These are phyloP conservation scores for Formica aserva DNA, from an alignment of 2,888 invertebrate genomes.

Conservation along the genomic window DNA sequence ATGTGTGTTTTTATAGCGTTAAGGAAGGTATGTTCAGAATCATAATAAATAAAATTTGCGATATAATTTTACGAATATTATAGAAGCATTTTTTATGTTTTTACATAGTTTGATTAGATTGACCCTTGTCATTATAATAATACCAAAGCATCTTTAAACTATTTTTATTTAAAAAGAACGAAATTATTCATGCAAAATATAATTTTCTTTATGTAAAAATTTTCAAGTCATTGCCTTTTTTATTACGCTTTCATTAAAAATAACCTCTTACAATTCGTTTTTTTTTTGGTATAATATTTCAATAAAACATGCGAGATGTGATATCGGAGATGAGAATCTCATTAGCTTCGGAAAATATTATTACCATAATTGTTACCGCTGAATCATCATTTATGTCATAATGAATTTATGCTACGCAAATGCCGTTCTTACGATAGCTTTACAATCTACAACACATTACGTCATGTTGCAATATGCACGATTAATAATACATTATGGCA, in stretches of 20 bases:
- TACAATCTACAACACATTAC: not conserved
- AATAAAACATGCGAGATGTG: not conserved
- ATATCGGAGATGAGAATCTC: not conserved
- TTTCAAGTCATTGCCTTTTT: not conserved
- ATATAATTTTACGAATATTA: not conserved
- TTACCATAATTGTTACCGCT: not conserved
- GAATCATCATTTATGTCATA: not conserved
- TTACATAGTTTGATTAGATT: not conserved
- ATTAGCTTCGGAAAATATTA: not conserved
- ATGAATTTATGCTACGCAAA: not conserved
- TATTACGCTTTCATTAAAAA: not conserved
- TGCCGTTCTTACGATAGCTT: not conserved
- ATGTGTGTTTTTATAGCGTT: not conserved
- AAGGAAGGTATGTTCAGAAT: not conserved
- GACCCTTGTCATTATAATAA: not conserved
- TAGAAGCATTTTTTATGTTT: not conserved
- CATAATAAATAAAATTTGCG: not conserved
- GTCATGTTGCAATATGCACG: not conserved
- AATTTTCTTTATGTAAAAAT: not conserved
- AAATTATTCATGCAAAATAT: not conserved
- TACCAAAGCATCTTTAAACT: not conserved
- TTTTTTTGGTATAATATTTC: not conserved
- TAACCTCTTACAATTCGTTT: not conserved
- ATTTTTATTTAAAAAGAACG: not conserved
- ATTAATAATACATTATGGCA: not conserved